phyloP scores from a whole-genome alignment of 2,888 invertebrate species.

The Apotomis betuletana region DNA sequence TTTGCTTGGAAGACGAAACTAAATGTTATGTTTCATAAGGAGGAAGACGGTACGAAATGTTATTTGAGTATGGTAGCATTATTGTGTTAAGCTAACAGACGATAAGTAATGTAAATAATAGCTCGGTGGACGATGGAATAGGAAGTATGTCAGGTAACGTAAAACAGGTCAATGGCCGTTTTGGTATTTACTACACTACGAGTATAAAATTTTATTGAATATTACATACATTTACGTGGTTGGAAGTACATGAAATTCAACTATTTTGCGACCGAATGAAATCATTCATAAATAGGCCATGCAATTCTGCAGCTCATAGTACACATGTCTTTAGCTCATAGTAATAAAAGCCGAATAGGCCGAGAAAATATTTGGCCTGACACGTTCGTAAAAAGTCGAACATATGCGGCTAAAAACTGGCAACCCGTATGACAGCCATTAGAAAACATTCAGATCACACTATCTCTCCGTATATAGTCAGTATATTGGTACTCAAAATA shows the following conservation, averaged over 20 bases:
- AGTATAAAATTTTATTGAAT: background rate
- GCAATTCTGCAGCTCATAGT: no score
- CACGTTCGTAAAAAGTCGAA: no score
- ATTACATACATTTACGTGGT: no score
- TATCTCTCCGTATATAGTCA: background rate
- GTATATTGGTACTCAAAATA: background rate
- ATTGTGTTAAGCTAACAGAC: background rate
- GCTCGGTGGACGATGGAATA: background rate
- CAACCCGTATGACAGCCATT: no score
- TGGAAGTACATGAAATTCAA: no score
- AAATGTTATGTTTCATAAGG: constrained; percentile 25
- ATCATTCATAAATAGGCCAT: no score
- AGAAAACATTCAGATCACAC: no score
- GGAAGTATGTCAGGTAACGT: background rate
- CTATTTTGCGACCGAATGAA: no score
- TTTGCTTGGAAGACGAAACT: constrained; percentile 21
- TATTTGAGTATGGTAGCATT: background rate
- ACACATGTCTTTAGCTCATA: no score
- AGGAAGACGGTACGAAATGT: constrained; percentile 2
- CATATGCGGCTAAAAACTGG: no score
- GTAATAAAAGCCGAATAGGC: no score
- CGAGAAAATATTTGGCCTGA: no score
- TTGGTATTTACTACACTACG: background rate
- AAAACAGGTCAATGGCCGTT: background rate
- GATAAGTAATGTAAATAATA: background rate